Evolutionary conservation across 1,140 invertebrate genomes (phyloP).

Genomic region (Acyrthosiphon pisum): DNA sequence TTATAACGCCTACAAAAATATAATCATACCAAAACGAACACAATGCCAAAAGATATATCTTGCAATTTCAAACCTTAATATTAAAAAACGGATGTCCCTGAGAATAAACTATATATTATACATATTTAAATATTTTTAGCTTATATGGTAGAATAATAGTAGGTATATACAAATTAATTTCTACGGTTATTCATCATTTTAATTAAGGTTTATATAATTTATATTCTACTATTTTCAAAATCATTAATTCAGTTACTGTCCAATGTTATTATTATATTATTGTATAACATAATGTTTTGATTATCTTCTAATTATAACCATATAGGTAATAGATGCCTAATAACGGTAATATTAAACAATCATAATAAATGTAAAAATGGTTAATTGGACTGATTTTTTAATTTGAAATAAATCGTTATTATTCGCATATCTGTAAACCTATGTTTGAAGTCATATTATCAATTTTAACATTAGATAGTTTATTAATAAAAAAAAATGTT

Average conservation of each 20-base stretch:
- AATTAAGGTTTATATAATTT: background rate
- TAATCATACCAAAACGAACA: background rate
- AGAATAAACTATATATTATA: background rate
- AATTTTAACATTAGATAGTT: background rate
- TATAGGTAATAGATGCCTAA: background rate
- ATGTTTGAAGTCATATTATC: background rate
- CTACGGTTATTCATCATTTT: background rate
- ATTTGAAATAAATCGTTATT: background rate
- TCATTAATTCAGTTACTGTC: no score
- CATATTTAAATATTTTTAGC: no score
- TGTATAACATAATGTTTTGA: no score
- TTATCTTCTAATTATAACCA: background rate
- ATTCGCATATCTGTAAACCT: background rate
- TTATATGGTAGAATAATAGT: no score
- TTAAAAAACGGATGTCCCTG: background rate
- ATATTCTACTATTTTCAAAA: background rate
- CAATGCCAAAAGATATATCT: background rate
- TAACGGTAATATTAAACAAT: background rate
- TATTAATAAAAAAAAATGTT: background rate
- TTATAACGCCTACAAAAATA: background rate
- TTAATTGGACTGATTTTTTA: background rate
- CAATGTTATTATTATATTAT: no score
- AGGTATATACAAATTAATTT: background rate
- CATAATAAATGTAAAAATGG: background rate
- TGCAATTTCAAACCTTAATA: background rate